A percentile compares a stretch with the other conserved stretches of the same genome.
These are phyloP conservation scores for Corapipo altera DNA, from an alignment of 2,113 vertebrate genomes.

Conservation along the genomic window DNA sequence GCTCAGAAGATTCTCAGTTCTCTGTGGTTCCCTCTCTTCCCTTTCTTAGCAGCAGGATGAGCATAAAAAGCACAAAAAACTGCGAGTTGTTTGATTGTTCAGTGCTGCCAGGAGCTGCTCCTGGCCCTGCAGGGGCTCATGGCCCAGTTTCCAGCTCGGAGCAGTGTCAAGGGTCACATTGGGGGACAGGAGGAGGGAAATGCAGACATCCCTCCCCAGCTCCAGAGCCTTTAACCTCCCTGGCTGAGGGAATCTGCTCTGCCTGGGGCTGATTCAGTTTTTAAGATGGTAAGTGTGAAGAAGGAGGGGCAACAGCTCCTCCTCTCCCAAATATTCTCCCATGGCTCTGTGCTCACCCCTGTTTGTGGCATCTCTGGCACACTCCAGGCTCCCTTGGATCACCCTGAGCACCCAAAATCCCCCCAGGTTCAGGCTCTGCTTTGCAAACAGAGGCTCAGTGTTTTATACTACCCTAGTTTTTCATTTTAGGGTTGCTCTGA, in stretches of 20 bases:
- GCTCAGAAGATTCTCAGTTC: neutral
- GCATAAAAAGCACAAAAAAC: neutral
- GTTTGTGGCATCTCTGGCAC: neutral
- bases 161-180: rapidly evolving
- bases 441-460: neutral
- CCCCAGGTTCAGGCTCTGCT: neutral
- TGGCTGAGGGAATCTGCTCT: neutral
- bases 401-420: neutral
- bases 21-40: neutral
- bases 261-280: neutral
- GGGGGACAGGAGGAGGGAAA: neutral
- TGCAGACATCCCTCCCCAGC: neutral
- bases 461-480: neutral
- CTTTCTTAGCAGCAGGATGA: neutral
- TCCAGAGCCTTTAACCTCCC: neutral
- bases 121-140: neutral
- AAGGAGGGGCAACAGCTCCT: neutral
- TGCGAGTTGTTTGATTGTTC: neutral
- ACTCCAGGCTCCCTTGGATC: neutral
- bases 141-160: neutral
- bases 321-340: neutral
- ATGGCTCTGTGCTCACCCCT: neutral
- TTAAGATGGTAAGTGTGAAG: neutral
- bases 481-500: neutral
- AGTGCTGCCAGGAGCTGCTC: neutral